Percentiles rank a stretch among this genome's conserved stretches.
Evolutionary conservation across 2,113 vertebrate species (phyloP).

Genomic region (Albula glossodonta): DNA sequence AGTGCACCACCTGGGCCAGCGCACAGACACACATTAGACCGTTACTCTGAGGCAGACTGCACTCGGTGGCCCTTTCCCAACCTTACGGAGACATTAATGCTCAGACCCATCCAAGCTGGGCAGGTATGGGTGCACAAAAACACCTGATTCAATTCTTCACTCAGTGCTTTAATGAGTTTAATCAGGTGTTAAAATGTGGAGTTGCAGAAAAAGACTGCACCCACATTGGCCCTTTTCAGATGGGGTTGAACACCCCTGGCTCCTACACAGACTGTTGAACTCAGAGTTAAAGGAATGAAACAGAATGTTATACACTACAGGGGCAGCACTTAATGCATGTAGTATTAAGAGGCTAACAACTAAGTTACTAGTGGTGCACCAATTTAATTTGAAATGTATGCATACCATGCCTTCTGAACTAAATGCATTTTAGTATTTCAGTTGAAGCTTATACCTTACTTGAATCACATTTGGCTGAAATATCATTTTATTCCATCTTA

Average conservation of each 20-base stretch:
- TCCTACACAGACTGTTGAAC: neutral
- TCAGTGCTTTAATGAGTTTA: no score
- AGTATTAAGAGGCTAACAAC: neutral
- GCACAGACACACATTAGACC: neutral
- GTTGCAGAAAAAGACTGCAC: no score
- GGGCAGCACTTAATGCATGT: neutral
- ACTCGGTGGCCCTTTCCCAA: neutral
- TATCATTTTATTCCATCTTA: no score
- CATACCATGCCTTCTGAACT: neutral
- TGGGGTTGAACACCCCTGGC: no score
- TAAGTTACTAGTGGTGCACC: neutral
- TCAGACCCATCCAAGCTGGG: no score
- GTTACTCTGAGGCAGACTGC: neutral
- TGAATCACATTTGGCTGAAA: no score
- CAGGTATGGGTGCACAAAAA: no score
- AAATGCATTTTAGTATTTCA: neutral
- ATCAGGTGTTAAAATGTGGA: no score
- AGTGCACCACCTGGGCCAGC: slow-evolving; percentile 60
- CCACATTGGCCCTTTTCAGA: no score
- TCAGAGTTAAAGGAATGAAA: neutral
- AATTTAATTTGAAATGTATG: neutral
- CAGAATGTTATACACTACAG: neutral
- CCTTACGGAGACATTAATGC: neutral
- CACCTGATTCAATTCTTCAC: no score
- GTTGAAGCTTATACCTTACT: neutral